These are phyloP conservation scores for Lycorma delicatula DNA, from an alignment of 1,140 invertebrate genomes.

Conservation along the genomic window DNA sequence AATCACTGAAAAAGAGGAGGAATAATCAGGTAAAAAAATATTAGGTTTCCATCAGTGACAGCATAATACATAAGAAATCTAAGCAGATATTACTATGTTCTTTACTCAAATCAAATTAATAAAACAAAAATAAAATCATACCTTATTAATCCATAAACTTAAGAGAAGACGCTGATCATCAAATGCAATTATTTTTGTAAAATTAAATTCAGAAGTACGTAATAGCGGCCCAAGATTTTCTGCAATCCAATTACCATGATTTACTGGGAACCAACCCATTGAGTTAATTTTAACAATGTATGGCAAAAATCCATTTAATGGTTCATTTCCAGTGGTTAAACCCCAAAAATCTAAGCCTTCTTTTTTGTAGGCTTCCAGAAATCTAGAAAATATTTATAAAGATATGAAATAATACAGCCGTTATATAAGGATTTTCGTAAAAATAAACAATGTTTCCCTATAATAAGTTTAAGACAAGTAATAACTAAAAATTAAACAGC, in stretches of 20 bases:
- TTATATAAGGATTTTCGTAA: too few species aligned
- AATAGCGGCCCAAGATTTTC: background rate
- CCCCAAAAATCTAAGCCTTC: constrained; percentile 49
- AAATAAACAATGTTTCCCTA: too few species aligned
- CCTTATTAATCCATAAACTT: background rate
- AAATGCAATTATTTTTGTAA: background rate
- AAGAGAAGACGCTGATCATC: background rate
- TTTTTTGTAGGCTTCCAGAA: constrained; percentile 43
- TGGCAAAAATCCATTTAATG: constrained; percentile 41
- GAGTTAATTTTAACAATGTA: constrained; percentile 50
- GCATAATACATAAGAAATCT: too few species aligned
- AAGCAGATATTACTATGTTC: too few species aligned
- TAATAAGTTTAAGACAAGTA: too few species aligned
- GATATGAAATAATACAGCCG: too few species aligned
- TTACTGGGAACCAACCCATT: constrained; percentile 59
- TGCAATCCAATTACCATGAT: constrained; percentile 49
- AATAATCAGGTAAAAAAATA: too few species aligned
- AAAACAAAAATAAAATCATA: too few species aligned
- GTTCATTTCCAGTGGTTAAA: constrained; percentile 56
- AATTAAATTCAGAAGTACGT: background rate
- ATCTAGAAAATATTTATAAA: constrained; percentile 38
- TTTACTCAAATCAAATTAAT: too few species aligned
- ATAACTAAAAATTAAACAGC: too few species aligned
- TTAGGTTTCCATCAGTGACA: too few species aligned
- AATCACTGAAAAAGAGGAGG: too few species aligned